These are phyloP conservation scores for Catalaphyllia jardinei DNA, from an alignment of 64 coral and sea anemone genomes.

Conservation along the genomic window DNA sequence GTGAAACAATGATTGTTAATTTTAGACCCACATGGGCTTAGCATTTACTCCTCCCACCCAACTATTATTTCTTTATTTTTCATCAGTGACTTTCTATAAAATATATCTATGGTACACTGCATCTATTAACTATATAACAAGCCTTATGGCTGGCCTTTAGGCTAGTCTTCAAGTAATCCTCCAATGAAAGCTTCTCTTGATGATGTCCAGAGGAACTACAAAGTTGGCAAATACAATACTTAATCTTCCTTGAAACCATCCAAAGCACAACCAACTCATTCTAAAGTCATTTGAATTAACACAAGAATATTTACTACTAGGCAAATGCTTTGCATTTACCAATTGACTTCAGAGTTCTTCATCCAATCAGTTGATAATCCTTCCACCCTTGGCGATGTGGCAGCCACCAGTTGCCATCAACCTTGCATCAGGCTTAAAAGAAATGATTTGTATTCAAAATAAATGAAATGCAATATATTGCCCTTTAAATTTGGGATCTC, in stretches of 20 bases:
- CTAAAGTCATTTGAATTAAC: neutral
- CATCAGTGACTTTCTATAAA: neutral
- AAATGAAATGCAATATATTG: neutral
- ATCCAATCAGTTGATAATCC: neutral
- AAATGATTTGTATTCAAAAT: constrained; percentile 26
- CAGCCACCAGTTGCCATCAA: neutral
- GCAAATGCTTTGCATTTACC: constrained; percentile 50
- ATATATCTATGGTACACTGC: neutral
- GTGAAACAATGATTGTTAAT: too few species aligned
- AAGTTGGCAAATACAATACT: constrained; percentile 24
- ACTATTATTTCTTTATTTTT: neutral
- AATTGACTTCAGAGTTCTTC: neutral
- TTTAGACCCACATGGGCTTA: constrained; percentile 9
- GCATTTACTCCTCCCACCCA: neutral
- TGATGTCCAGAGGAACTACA: neutral
- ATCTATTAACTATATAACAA: neutral
- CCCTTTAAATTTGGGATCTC: neutral
- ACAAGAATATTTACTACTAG: neutral
- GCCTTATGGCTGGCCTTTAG: constrained; percentile 11
- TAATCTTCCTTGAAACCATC: neutral
- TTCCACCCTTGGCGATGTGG: neutral
- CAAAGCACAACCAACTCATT: neutral
- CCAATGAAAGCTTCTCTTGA: neutral
- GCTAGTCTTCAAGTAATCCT: neutral
- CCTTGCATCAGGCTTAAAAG: constrained; percentile 19